Evolutionary conservation across 2,888 invertebrate genomes (phyloP).

Genomic region (Boloria euphrosyne): DNA sequence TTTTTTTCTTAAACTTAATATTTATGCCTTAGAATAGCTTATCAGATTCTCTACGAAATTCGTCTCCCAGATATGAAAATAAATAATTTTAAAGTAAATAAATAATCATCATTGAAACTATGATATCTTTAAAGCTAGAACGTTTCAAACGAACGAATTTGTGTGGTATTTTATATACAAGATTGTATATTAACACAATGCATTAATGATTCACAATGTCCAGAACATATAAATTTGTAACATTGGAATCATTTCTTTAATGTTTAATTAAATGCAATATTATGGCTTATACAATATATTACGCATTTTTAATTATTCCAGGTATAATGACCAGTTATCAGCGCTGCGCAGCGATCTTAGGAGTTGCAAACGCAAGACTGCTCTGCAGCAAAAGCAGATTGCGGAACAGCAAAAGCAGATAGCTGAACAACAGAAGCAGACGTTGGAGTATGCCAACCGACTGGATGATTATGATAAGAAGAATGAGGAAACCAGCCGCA

Average conservation of each 20-base stretch:
- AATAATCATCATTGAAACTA: no score
- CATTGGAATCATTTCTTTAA: not conserved
- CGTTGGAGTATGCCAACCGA: constrained; percentile 90
- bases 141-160: no score
- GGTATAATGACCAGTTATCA: constrained; percentile 91
- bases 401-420: constrained; percentile 88
- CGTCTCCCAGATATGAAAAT: no score
- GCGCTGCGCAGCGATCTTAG: constrained; percentile 90
- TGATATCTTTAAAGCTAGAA: no score
- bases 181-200: no score
- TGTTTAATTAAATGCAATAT: not conserved
- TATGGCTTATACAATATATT: not conserved
- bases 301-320: constrained; percentile 48
- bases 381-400: constrained; percentile 92
- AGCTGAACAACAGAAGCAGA: constrained; percentile 88
- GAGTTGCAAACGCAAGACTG: constrained; percentile 90
- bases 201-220: no score
- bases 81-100: no score
- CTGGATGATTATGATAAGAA: constrained; percentile 95
- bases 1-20: no score
- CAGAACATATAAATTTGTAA: not conserved
- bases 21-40: no score
- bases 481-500: constrained; percentile 93
- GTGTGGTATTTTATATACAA: no score
- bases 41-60: no score